These are phyloP conservation scores for Aix galericulata DNA, from an alignment of 2,113 vertebrate species.

Conservation along the genomic window DNA sequence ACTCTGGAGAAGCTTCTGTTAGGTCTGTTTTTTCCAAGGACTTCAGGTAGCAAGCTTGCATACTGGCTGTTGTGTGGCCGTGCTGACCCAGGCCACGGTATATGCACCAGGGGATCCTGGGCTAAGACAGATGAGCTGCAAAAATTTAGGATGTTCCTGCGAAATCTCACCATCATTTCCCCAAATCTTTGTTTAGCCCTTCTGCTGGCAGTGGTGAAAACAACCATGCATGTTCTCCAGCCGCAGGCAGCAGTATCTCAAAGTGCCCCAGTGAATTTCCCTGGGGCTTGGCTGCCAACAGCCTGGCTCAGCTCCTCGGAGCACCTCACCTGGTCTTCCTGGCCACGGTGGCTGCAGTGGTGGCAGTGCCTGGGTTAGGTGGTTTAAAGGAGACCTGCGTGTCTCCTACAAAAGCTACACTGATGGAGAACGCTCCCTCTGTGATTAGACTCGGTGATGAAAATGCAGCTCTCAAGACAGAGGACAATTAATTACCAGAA, in stretches of 20 bases:
- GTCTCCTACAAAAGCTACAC: background rate
- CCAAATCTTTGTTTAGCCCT: background rate
- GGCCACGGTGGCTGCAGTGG: background rate
- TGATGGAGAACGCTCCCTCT: background rate
- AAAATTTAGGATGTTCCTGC: background rate
- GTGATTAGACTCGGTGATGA: background rate
- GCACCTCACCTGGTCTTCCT: accelerated
- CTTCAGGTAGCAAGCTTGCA: background rate
- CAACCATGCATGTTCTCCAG: accelerated
- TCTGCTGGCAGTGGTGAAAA: background rate
- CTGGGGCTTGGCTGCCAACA: background rate
- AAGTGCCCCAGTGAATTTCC: background rate
- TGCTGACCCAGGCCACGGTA: background rate
- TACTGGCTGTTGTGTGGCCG: background rate
- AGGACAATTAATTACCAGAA: background rate
- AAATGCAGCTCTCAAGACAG: background rate
- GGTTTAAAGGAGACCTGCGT: background rate
- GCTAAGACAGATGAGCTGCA: background rate
- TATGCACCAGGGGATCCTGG: accelerated
- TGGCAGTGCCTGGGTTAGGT: background rate
- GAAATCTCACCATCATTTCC: background rate
- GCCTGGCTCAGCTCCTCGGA: background rate
- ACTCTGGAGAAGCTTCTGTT: background rate
- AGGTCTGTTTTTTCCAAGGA: background rate
- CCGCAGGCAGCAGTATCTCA: accelerated